Evolutionary conservation across 2,888 invertebrate species (phyloP).

Genomic region (Scaptomyza reducta): DNA sequence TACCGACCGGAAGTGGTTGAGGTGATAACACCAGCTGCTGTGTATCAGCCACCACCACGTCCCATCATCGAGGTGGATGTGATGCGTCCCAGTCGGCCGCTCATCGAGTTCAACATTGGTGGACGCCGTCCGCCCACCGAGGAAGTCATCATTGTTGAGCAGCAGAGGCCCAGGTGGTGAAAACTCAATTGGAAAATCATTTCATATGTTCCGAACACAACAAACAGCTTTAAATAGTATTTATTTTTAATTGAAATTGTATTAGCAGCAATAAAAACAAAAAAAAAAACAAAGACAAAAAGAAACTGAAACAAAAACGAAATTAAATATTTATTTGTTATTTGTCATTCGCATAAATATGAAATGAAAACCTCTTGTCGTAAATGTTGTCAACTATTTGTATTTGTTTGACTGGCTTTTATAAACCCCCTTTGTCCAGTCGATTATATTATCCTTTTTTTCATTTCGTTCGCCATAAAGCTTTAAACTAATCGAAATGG

Average conservation of each 20-base stretch:
- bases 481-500: slow-evolving; percentile 13
- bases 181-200: slow-evolving; percentile 39
- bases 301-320: slow-evolving; percentile 2
- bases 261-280: slow-evolving; percentile 16
- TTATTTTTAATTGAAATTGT: slow-evolving; percentile 63
- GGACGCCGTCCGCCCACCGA: slow-evolving; percentile 64
- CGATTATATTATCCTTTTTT: not conserved
- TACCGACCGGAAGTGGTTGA: slow-evolving; percentile 56
- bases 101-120: slow-evolving; percentile 70
- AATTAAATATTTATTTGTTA: slow-evolving; percentile 47
- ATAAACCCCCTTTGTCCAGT: slow-evolving; percentile 8
- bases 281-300: not conserved
- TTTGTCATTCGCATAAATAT: slow-evolving; percentile 58
- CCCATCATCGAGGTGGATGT: slow-evolving; percentile 73
- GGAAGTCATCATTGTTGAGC: slow-evolving; percentile 63
- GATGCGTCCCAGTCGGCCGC: slow-evolving; percentile 59
- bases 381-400: slow-evolving; percentile 23
- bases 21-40: slow-evolving; percentile 63
- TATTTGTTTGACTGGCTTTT: slow-evolving; percentile 4
- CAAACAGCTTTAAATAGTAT: slow-evolving; percentile 20
- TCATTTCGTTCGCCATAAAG: not conserved
- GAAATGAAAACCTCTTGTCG: slow-evolving; percentile 40
- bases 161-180: slow-evolving; percentile 62
- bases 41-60: slow-evolving; percentile 57
- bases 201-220: slow-evolving; percentile 25